These are phyloP conservation scores for Poeciliopsis gracilis DNA, from an alignment of 2,797 vertebrate genomes.

Conservation along the genomic window DNA sequence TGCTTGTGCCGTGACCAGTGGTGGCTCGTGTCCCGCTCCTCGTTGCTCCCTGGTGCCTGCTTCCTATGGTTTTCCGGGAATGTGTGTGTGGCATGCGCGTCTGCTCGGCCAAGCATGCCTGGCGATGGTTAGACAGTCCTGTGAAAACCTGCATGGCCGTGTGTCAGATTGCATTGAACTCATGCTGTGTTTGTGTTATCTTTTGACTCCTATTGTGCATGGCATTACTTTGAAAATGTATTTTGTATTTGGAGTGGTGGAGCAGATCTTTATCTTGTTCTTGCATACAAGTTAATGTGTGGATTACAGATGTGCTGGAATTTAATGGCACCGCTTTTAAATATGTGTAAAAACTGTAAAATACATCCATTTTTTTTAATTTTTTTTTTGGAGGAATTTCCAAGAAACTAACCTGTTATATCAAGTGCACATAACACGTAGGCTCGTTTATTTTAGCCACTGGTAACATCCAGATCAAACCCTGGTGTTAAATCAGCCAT, in stretches of 20 bases:
- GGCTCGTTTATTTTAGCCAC: background rate
- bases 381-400: too few species aligned
- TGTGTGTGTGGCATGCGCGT: conserved; percentile 51
- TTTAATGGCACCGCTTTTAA: background rate
- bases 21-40: conserved; percentile 49
- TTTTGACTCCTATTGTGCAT: conserved; percentile 49
- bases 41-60: conserved; percentile 43
- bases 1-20: conserved; percentile 56
- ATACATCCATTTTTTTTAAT: background rate
- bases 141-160: conserved; percentile 64
- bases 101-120: conserved; percentile 61
- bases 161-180: conserved; percentile 34
- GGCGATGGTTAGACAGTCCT: conserved; percentile 57
- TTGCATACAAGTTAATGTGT: conserved; percentile 16
- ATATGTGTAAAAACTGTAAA: background rate
- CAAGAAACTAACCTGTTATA: background rate
- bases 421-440: background rate
- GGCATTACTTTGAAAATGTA: conserved; percentile 41
- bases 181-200: conserved; percentile 32
- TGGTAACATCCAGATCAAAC: background rate
- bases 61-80: conserved; percentile 38
- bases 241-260: conserved; percentile 1
- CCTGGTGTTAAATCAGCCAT: background rate
- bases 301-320: background rate
- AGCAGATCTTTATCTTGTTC: conserved; percentile 19